Conservation (phyloP, 37 sponge, comb jelly and placozoan species). For the Oopsacas minuta region DNA sequence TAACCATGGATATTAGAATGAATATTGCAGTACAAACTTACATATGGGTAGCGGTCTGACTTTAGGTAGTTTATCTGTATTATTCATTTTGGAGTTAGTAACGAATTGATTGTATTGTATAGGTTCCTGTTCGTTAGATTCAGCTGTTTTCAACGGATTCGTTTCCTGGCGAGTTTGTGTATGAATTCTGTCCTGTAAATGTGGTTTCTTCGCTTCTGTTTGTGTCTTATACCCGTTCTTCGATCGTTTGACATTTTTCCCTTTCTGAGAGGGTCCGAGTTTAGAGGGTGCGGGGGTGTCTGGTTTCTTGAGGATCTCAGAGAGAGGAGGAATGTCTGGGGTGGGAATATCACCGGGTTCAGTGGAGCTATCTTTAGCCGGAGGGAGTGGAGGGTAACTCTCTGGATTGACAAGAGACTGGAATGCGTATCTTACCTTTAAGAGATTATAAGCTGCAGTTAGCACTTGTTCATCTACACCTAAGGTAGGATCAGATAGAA, state of each 20-base stretch:
- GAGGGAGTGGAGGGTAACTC: neutral
- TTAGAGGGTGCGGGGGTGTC: neutral
- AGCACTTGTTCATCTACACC: neutral
- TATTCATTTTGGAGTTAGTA: neutral
- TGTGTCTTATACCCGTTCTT: neutral
- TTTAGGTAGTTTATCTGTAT: neutral
- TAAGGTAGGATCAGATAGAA: neutral
- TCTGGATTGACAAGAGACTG: neutral
- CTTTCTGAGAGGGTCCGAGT: neutral
- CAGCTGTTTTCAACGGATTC: neutral
- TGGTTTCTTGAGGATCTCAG: neutral
- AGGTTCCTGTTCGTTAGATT: neutral
- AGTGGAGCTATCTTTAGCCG: neutral
- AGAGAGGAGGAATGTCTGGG: neutral
- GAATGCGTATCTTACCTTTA: neutral
- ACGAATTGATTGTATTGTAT: neutral
- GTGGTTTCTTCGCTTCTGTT: neutral
- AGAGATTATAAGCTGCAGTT: neutral
- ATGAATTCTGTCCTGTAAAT: neutral
- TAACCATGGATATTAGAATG: too few species aligned
- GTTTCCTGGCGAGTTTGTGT: neutral
- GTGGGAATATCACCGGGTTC: neutral
- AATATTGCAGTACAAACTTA: too few species aligned
- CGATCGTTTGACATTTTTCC: neutral
- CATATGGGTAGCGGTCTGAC: conserved; percentile 8